Percentiles rank a stretch among this genome's conserved stretches.
Conservation (phyloP, 1,140 invertebrate species). For the Coptotermes formosanus region DNA sequence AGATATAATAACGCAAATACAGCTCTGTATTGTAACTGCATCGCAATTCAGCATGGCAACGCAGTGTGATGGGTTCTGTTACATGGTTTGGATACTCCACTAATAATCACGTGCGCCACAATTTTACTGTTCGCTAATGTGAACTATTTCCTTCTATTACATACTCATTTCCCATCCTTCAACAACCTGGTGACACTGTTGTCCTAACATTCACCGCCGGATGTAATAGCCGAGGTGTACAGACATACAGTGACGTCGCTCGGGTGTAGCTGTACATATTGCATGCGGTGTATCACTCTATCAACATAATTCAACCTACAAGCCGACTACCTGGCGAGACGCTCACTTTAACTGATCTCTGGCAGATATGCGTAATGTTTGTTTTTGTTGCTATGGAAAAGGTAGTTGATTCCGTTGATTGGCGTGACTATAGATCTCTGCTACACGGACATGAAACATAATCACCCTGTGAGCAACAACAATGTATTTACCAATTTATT, state of each 20-base stretch:
- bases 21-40: too few relatives aligned
- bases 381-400: constrained; percentile 25
- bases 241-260: neutral
- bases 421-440: constrained; percentile 23
- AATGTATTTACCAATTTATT: neutral
- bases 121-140: too few relatives aligned
- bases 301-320: neutral
- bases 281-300: neutral
- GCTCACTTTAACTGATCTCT: constrained; percentile 9
- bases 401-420: constrained; percentile 20
- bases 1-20: too few relatives aligned
- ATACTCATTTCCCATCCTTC: too few relatives aligned
- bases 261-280: neutral
- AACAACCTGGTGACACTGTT: too few relatives aligned
- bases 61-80: too few relatives aligned
- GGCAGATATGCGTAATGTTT: constrained; percentile 15
- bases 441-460: neutral
- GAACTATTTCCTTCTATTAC: too few relatives aligned
- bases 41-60: too few relatives aligned
- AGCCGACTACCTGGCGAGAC: neutral
- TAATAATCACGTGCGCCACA: too few relatives aligned
- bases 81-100: too few relatives aligned
- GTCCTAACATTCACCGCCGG: too few relatives aligned
- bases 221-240: too few relatives aligned
- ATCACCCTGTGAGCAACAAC: neutral